phyloP scores from a whole-genome alignment of 2,797 vertebrate species.

The Epinephelus malabaricus region DNA sequence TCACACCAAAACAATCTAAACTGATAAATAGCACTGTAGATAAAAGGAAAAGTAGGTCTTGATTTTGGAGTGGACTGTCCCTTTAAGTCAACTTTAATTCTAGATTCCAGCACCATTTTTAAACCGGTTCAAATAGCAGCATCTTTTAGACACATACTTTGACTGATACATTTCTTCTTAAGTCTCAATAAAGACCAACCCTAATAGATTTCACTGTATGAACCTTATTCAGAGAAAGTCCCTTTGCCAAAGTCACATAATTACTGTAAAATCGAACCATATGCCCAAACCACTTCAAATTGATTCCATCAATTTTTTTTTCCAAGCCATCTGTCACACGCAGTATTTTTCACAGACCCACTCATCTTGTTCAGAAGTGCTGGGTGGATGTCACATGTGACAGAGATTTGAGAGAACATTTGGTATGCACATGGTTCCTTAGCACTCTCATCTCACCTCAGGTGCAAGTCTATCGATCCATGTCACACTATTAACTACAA shows the following conservation, averaged over 20 bases:
- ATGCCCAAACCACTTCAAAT: slow-evolving; percentile 30
- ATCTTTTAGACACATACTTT: background rate
- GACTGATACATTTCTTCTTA: background rate
- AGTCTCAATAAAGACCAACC: background rate
- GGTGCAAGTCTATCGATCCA: slow-evolving; percentile 40
- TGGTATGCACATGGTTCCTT: slow-evolving; percentile 28
- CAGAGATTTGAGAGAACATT: slow-evolving; percentile 56
- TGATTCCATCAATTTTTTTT: slow-evolving; percentile 30
- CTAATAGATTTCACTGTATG: background rate
- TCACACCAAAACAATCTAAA: too few species aligned
- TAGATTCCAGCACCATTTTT: background rate
- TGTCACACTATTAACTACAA: slow-evolving; percentile 32
- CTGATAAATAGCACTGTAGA: too few species aligned
- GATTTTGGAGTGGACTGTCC: too few species aligned
- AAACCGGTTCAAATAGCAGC: slow-evolving; percentile 4
- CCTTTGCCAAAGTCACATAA: slow-evolving; percentile 29
- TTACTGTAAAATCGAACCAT: slow-evolving; percentile 21
- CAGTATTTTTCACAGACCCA: slow-evolving; percentile 42
- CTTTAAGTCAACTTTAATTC: background rate
- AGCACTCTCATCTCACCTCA: slow-evolving; percentile 42
- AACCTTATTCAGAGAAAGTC: slow-evolving; percentile 5
- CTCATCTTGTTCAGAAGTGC: slow-evolving; percentile 44
- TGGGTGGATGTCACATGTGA: slow-evolving; percentile 43
- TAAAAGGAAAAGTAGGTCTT: too few species aligned
- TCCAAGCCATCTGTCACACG: slow-evolving; percentile 59